Percentiles rank a stretch among this genome's conserved stretches.
Conservation (phyloP, 2,113 vertebrate genomes). For the Myotis davidii region DNA sequence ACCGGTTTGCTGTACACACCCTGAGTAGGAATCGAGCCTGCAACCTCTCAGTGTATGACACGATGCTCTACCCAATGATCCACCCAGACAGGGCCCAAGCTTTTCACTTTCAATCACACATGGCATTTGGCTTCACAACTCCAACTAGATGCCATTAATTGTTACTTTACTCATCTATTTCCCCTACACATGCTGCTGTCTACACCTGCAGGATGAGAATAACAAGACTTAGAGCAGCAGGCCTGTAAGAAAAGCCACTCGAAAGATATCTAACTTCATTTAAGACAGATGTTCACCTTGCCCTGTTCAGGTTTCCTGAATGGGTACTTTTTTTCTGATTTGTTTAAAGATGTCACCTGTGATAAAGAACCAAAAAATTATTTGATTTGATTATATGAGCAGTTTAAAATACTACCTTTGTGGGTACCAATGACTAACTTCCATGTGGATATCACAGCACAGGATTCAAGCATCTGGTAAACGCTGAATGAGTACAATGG, state of each 20-base stretch:
- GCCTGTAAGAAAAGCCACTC: background rate
- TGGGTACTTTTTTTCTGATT: background rate
- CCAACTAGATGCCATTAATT: background rate
- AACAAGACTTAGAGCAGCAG: background rate
- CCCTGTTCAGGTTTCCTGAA: constrained; percentile 6
- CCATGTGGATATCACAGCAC: background rate
- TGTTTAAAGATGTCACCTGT: background rate
- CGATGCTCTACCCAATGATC: background rate
- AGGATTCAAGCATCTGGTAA: constrained; percentile 28
- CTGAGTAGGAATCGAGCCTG: background rate
- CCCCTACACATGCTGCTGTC: background rate
- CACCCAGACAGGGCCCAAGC: background rate
- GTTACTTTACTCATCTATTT: background rate
- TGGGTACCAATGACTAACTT: constrained; percentile 39
- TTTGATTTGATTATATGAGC: background rate
- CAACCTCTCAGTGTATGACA: background rate
- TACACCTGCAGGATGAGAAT: background rate
- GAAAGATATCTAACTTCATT: background rate
- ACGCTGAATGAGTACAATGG: background rate
- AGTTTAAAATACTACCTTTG: constrained; percentile 19
- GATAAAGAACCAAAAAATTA: background rate
- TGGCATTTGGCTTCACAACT: background rate
- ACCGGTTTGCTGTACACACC: background rate
- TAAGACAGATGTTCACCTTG: background rate
- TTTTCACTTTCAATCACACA: constrained; percentile 22